Conservation (phyloP, 2,797 vertebrate species). For the Echiichthys vipera region DNA sequence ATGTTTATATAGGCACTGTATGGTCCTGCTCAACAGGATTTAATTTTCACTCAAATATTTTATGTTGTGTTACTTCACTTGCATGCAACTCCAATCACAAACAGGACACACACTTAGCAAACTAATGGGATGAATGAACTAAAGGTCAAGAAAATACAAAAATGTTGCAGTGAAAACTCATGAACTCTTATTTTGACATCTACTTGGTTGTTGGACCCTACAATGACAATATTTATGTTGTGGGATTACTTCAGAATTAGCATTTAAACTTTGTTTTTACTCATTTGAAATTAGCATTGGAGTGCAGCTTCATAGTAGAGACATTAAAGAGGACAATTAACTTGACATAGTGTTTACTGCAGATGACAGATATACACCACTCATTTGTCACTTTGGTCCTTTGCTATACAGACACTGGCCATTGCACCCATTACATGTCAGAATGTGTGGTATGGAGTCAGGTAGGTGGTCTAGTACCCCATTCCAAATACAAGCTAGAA, state of each 20-base stretch:
- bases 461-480: neutral
- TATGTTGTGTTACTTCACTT: neutral
- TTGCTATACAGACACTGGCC: neutral
- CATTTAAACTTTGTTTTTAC: neutral
- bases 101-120: neutral
- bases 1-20: too few species aligned
- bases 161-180: neutral
- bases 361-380: neutral
- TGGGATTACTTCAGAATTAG: neutral
- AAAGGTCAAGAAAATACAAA: neutral
- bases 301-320: neutral
- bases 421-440: neutral
- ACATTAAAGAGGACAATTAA: neutral
- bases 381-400: neutral
- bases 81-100: neutral
- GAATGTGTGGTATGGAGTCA: neutral
- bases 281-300: neutral
- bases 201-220: neutral
- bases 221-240: neutral
- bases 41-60: neutral
- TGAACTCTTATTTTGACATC: neutral
- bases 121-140: neutral
- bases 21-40: neutral
- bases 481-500: neutral
- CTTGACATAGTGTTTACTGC: neutral